phyloP scores from a whole-genome alignment of 2,888 invertebrate genomes.

The Sinohyriopsis cumingii region DNA sequence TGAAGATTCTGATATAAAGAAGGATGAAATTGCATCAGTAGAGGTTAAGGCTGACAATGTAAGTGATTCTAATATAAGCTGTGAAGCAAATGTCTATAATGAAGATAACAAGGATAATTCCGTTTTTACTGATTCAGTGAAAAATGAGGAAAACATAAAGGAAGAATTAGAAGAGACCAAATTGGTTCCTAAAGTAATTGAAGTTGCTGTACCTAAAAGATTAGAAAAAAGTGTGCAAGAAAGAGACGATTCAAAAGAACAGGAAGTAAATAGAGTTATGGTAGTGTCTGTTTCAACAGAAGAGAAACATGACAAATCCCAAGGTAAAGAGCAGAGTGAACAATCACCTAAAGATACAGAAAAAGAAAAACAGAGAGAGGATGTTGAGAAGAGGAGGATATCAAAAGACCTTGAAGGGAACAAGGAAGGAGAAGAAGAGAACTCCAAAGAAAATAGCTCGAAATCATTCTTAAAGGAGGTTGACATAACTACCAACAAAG shows the following conservation, averaged over 20 bases:
- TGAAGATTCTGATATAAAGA: neutral
- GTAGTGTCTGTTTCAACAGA: too few species aligned
- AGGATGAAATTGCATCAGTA: neutral
- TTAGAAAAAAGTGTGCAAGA: slow-evolving; percentile 7
- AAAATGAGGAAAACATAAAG: slow-evolving; percentile 1
- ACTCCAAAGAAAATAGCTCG: neutral
- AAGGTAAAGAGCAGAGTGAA: neutral
- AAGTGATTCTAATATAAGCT: neutral
- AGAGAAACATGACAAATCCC: neutral
- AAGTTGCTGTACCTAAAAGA: slow-evolving; percentile 6
- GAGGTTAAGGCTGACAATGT: neutral
- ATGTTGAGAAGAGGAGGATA: neutral
- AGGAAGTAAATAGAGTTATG: slow-evolving; percentile 14
- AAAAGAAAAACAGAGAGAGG: slow-evolving; percentile 1
- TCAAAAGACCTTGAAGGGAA: neutral
- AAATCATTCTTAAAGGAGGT: too few species aligned
- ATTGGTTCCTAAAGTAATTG: too few species aligned
- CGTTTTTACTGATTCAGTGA: neutral
- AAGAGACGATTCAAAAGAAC: slow-evolving; percentile 8
- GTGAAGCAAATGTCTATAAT: too few species aligned
- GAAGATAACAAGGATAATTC: too few species aligned
- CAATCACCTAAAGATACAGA: neutral
- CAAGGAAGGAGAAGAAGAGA: slow-evolving; percentile 1
- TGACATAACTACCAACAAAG: too few species aligned
- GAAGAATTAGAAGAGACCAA: slow-evolving; percentile 3